phyloP scores from a whole-genome alignment of 2,888 invertebrate species.

The Physocephala rufipes region DNA sequence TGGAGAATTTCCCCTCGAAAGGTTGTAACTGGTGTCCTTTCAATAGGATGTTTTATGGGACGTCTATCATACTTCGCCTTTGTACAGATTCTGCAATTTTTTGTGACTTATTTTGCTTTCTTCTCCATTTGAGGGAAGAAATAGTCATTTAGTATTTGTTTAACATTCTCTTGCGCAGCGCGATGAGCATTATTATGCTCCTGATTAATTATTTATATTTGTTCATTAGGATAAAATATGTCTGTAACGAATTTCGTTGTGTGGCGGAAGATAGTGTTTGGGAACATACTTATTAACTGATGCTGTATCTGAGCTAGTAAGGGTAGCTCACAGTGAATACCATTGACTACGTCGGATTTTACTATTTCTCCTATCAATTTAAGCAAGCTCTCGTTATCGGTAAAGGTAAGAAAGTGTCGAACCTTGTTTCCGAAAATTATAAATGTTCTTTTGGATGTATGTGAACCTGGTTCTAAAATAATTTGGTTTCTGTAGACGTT shows the following conservation, averaged over 20 bases:
- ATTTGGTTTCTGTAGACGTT: slow-evolving; percentile 41
- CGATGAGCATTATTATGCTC: slow-evolving; percentile 38
- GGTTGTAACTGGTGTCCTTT: slow-evolving; percentile 38
- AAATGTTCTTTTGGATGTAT: no score
- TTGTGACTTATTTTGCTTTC: slow-evolving; percentile 29
- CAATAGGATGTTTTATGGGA: slow-evolving; percentile 27
- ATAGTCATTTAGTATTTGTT: slow-evolving; percentile 34
- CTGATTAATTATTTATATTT: slow-evolving; percentile 36
- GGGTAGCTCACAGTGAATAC: slow-evolving; percentile 32
- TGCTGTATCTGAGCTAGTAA: slow-evolving; percentile 35
- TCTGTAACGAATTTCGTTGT: slow-evolving; percentile 37
- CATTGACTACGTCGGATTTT: slow-evolving; percentile 29
- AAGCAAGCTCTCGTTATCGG: no score
- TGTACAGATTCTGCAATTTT: slow-evolving; percentile 40
- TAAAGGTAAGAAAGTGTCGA: no score
- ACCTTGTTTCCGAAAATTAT: no score
- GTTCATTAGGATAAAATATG: slow-evolving; percentile 37
- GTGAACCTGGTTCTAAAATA: slow-evolving; percentile 33
- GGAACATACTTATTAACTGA: slow-evolving; percentile 20
- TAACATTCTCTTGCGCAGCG: slow-evolving; percentile 34
- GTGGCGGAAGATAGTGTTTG: slow-evolving; percentile 40
- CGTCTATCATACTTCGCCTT: slow-evolving; percentile 38
- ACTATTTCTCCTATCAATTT: no score
- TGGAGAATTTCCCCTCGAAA: slow-evolving; percentile 35
- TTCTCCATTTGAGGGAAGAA: slow-evolving; percentile 35